Percentiles rank a stretch among this genome's conserved stretches.
phyloP scores from a whole-genome alignment of 2,888 invertebrate species.

The Iselma pallidipennis region DNA sequence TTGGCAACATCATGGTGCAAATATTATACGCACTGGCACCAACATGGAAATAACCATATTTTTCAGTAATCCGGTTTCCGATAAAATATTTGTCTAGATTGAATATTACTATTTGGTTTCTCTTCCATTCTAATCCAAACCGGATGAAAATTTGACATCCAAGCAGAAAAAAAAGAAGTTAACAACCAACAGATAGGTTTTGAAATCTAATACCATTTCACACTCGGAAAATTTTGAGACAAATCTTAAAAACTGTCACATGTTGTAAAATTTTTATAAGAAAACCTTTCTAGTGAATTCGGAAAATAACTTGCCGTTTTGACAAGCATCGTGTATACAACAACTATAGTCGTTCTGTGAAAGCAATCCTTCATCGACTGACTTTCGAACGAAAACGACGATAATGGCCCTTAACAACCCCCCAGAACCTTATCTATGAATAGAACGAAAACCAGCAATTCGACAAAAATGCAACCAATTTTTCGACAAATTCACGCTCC shows the following conservation, averaged over 20 bases:
- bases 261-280: too few relatives aligned
- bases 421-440: slow-evolving; percentile 16
- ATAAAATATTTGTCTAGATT: slow-evolving; percentile 35
- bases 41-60: slow-evolving; percentile 44
- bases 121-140: not conserved
- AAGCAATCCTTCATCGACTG: slow-evolving; percentile 19
- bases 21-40: slow-evolving; percentile 48
- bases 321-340: too few relatives aligned
- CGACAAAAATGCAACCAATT: slow-evolving; percentile 19
- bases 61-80: slow-evolving; percentile 42
- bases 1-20: slow-evolving; percentile 41
- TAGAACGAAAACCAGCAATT: slow-evolving; percentile 22
- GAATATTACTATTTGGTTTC: slow-evolving; percentile 16
- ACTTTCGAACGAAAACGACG: not conserved
- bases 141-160: not conserved
- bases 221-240: too few relatives aligned
- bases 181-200: too few relatives aligned
- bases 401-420: slow-evolving; percentile 16
- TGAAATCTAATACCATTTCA: too few relatives aligned
- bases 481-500: slow-evolving; percentile 15
- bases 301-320: too few relatives aligned
- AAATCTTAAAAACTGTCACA: too few relatives aligned
- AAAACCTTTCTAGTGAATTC: too few relatives aligned
- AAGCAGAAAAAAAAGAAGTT: too few relatives aligned
- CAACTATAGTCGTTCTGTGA: too few relatives aligned